Evolutionary conservation across 2,797 vertebrate genomes (phyloP).

Genomic region (Denticeps clupeoides): DNA sequence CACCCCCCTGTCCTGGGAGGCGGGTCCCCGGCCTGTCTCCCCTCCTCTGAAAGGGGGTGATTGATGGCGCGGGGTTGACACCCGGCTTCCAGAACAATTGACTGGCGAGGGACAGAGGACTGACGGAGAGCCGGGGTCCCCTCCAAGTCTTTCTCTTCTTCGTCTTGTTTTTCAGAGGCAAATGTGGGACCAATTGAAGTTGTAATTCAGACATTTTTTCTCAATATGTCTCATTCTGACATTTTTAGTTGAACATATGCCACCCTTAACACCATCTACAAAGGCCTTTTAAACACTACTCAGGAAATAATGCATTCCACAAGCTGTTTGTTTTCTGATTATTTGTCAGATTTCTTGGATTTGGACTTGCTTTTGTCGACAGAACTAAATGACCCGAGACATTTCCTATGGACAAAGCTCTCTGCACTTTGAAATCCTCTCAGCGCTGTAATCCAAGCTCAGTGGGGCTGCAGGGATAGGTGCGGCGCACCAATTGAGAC

Average conservation of each 20-base stretch:
- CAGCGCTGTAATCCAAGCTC: neutral
- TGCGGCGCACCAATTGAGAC: neutral
- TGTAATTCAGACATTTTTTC: slow-evolving; percentile 68
- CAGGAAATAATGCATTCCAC: slow-evolving; percentile 25
- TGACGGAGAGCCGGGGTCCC: slow-evolving; percentile 50
- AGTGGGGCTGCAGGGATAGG: neutral
- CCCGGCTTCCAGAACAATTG: slow-evolving; percentile 68
- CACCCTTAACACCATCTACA: slow-evolving; percentile 42
- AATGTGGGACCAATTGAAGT: slow-evolving; percentile 60
- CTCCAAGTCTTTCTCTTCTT: slow-evolving; percentile 47
- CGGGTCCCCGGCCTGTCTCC: slow-evolving; percentile 65
- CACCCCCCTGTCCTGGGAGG: slow-evolving; percentile 65
- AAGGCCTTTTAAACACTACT: slow-evolving; percentile 34
- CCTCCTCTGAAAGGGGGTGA: slow-evolving; percentile 67
- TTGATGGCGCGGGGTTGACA: slow-evolving; percentile 71
- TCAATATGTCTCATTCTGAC: slow-evolving; percentile 61
- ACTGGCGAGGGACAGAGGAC: slow-evolving; percentile 58
- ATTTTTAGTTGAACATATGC: slow-evolving; percentile 56
- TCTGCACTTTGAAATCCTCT: slow-evolving; percentile 14
- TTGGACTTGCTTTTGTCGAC: slow-evolving; percentile 35
- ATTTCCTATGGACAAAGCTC: slow-evolving; percentile 37
- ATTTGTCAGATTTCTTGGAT: slow-evolving; percentile 50
- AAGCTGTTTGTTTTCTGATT: slow-evolving; percentile 39
- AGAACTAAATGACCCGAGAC: slow-evolving; percentile 39
- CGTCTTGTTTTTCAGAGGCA: slow-evolving; percentile 54